Percentiles rank a stretch among this genome's conserved stretches.
phyloP scores from a whole-genome alignment of 2,888 invertebrate species.

The Calephelis perditalis region DNA sequence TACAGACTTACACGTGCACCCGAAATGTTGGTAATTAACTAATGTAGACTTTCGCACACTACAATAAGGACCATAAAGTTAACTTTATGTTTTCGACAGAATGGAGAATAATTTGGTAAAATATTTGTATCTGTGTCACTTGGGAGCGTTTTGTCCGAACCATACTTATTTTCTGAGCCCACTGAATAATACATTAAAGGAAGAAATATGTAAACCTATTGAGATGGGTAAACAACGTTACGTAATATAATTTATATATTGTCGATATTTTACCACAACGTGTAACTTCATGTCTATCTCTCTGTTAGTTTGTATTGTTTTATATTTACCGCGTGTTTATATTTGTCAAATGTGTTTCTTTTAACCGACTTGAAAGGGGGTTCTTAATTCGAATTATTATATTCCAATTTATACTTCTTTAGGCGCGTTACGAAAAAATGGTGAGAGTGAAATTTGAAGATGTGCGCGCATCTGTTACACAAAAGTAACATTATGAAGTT shows the following conservation, averaged over 20 bases:
- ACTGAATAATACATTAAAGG: conserved; percentile 51
- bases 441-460: no score
- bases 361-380: no score
- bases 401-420: no score
- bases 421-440: no score
- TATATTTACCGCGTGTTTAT: no score
- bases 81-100: neutral
- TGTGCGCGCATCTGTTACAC: no score
- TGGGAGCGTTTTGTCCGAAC: conserved; percentile 74
- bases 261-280: neutral
- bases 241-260: conserved; percentile 3
- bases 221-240: conserved; percentile 21
- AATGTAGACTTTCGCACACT: conserved; percentile 4
- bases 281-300: neutral
- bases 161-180: conserved; percentile 66
- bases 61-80: conserved; percentile 22
- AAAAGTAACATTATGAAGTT: no score
- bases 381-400: no score
- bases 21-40: neutral
- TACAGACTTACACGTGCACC: conserved; percentile 35
- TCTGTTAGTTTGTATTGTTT: no score
- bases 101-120: conserved; percentile 37
- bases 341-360: no score
- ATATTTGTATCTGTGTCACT: conserved; percentile 62
- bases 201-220: conserved; percentile 38